Percentiles rank a stretch among this genome's conserved stretches.
Evolutionary conservation across 2,113 vertebrate species (phyloP).

Genomic region (Lampris megalopsis): DNA sequence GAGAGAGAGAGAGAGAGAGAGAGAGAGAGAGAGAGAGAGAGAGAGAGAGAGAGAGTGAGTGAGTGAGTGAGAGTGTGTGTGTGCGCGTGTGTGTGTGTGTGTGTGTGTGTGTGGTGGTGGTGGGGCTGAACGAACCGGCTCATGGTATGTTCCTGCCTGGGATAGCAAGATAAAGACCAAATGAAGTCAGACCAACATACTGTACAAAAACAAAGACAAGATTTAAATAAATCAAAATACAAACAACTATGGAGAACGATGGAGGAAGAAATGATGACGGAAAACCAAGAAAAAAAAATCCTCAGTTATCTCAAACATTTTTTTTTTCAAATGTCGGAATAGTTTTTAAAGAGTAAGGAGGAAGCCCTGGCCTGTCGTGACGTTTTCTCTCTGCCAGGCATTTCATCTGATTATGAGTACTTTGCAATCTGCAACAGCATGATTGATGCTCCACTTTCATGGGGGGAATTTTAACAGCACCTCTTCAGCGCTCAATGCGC

Average conservation of each 20-base stretch:
- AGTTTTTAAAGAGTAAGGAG: constrained; percentile 62
- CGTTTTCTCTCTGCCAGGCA: constrained; percentile 88
- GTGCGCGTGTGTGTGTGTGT: too few relatives aligned
- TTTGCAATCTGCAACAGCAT: constrained; percentile 94
- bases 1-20: too few relatives aligned
- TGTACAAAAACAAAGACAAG: constrained; percentile 42
- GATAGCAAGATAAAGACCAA: constrained; percentile 78
- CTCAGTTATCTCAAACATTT: constrained; percentile 57
- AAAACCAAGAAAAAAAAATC: constrained; percentile 48
- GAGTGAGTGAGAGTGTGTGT: too few relatives aligned
- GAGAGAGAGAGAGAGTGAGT: too few relatives aligned
- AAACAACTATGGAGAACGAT: constrained; percentile 8
- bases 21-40: too few relatives aligned
- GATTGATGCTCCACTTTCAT: constrained; percentile 98
- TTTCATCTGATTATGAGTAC: constrained; percentile 95
- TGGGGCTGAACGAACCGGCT: too few relatives aligned
- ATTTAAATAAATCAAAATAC: constrained; percentile 10
- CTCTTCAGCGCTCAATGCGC: constrained; percentile 95
- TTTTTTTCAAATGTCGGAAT: constrained; percentile 52
- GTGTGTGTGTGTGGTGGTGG: too few relatives aligned
- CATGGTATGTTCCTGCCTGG: constrained; percentile 74
- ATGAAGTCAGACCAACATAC: constrained; percentile 76
- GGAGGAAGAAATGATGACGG: constrained; percentile 3
- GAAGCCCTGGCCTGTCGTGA: constrained; percentile 83
- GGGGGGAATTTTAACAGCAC: constrained; percentile 99